These are phyloP conservation scores for Phyllotis vaccarum DNA, from an alignment of 2,797 vertebrate species.

Conservation along the genomic window DNA sequence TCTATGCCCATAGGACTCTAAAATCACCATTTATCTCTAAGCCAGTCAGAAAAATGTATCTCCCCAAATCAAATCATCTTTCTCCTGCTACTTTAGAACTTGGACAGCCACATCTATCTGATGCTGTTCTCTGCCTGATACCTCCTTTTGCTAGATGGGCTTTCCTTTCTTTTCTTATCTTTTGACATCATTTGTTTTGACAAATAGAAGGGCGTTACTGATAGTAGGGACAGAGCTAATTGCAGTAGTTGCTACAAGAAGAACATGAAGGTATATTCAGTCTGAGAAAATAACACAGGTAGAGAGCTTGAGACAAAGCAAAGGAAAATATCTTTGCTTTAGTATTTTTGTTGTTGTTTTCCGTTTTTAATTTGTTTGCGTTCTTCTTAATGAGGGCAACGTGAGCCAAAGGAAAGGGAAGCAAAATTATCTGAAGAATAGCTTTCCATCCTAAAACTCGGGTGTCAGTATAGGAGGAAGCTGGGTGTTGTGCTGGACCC, in stretches of 20 bases:
- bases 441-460: background rate
- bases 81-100: background rate
- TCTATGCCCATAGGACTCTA: background rate
- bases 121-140: background rate
- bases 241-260: background rate
- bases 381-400: background rate
- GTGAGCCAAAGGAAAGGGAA: constrained; percentile 1
- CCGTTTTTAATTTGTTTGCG: too few species aligned
- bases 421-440: background rate
- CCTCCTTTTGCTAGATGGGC: background rate
- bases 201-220: background rate
- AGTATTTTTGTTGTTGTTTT: background rate
- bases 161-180: background rate
- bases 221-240: background rate
- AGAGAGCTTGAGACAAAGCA: background rate
- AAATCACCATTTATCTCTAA: background rate
- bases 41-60: background rate
- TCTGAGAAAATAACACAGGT: background rate
- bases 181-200: background rate
- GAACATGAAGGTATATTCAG: background rate
- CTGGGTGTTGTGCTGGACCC: background rate
- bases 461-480: background rate
- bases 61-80: background rate
- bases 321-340: background rate
- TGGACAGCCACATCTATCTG: background rate